Base-by-base conservation (phyloP, 2,113 vertebrate species). In the Campylorhamphus procurvoides region DNA sequence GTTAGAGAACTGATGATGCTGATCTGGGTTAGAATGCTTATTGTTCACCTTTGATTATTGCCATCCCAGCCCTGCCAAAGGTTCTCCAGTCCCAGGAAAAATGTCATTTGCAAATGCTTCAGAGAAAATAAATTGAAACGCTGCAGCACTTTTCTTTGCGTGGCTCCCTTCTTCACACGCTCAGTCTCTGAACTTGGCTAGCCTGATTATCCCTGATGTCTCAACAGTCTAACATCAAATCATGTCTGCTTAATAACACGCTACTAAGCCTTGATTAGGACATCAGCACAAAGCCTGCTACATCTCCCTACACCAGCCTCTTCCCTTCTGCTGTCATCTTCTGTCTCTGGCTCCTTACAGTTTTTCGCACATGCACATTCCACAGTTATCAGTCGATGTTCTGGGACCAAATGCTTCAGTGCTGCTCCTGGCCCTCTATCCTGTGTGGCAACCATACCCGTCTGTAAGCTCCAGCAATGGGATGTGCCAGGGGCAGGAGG, bases 401-500 rank as follows among this genome's bases (percentile, higher is more conserved):
- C 37, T 64, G 3, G 1, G 58, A 28, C 12, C 1, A 5, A 62
- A 46, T 9, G 40, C 23, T 69, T 46, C 2, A 1, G 52, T 7
- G 1, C 39, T 84, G 50, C 55, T 66, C 28, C 40, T 79, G 53
- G 10, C 39, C 24, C 27, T 53, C 20, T 63, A 33, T 18, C 9
- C n/a, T 6, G 0, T 0, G 2, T 11, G 16, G 12, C 37, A 31
- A 18, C 42, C 1, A 0, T 66, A 35, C 28, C 47, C 0, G 1
- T 8, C 64, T 62, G 37, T 0, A 0, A 33, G 64, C 40, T 69
- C 40, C 68, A 62, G 50, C 1, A 0, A 5, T 27, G 14, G 19
- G 25, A 8, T 13, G 37, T 66, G 49, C 53, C 28, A 1, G 0
- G 39, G 52, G 20, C 3, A 58, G 46, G 87, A 28, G 35, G 12